Base-by-base conservation (phyloP, 2,797 vertebrate genomes). In the Sebastes elongatus region DNA sequence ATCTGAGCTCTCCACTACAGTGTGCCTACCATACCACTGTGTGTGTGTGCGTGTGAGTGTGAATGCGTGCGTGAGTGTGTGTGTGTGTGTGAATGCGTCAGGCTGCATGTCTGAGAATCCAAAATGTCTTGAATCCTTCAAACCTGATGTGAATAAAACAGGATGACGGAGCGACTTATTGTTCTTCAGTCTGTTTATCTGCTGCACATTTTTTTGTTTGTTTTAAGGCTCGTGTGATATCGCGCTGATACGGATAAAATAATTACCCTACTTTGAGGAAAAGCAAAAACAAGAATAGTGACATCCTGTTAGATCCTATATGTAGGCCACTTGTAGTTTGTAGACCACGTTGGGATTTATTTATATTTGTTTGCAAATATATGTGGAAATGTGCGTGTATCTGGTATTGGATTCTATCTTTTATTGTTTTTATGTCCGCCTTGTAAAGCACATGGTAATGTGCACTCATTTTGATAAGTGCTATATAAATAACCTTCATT, bases 121-220 rank as follows among this genome's bases (percentile, higher is more conserved):
- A 62, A 88, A 78, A 18, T 71, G 78, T 91, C 76, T 85, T 80
- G 86, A 89, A 79, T 89, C 79, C 87, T 89, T 84, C 82, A 80
- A 76, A 82, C 78, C 78, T 88, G 90, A 83, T 85, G 81, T 88
- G 83, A 95, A 95, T 95, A 95, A 94, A 95, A 88, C 61, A 28
- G 70, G 82, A 87, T 77, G 76, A 86, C 13, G 67, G 72, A 86
- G 67, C 52, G 1, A 27, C 64, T 42, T 6, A 2, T 69, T 22
- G 27, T 84, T 1, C 11, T 49, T 70, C n/a, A 0, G 7, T 72
- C n/a, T 78, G 22, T 70, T 32, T n/a, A 8, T 68, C 18, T 27
- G 42, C 9, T 27, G 16, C 42, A 11, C 60, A 2, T 6, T 27
- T 52, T n/a, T 0, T 52, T 10, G 5, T 27, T 22, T 7, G 20